Evolutionary conservation across 2,888 invertebrate genomes (phyloP), one percentile per base, ranked within the genome.

Genomic region (Trisateles emortualis): DNA sequence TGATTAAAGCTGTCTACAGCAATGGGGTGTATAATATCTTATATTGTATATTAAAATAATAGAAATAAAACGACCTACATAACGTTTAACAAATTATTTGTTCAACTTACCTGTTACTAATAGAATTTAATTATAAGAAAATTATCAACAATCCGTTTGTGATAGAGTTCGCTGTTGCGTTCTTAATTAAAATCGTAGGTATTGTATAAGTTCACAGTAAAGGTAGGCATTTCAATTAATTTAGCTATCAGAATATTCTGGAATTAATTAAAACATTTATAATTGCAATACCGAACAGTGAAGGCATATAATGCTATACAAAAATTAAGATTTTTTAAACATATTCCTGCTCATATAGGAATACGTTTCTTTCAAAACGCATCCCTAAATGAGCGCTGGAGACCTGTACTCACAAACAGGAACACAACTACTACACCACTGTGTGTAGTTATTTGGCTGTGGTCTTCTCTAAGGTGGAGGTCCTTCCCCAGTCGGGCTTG

Each of bases 1-100:
- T 64, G 60, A 72, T 68, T 67, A 57, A 64, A 49, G 42, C 58
- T 64, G 54, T 60, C 65, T 64, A 32, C 52, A 59, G 36, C 56
- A 60, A 72, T 61, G 55, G 46, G n/a, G 44, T 39, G 38, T 26
- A 50, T 57, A 69, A 68, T 61, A 72, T 52, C n/a, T n/a, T n/a
- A n/a, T n/a, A n/a, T n/a, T n/a, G n/a, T n/a, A n/a, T n/a, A n/a
- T n/a, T n/a, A n/a, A n/a, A n/a, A n/a, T n/a, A n/a, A n/a, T n/a
- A n/a, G n/a, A n/a, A n/a, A n/a, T n/a, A n/a, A n/a, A n/a, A n/a
- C n/a, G n/a, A n/a, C n/a, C n/a, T n/a, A n/a, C n/a, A n/a, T n/a
- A n/a, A n/a, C n/a, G n/a, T n/a, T n/a, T n/a, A n/a, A 5, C 22
- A 22, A 22, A 3, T 22, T 19, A 38, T 19, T 38, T 8, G n/a